Percentiles rank a stretch among this genome's conserved stretches.
phyloP scores from a whole-genome alignment of 2,888 invertebrate species.

The Mechanitis messenoides region DNA sequence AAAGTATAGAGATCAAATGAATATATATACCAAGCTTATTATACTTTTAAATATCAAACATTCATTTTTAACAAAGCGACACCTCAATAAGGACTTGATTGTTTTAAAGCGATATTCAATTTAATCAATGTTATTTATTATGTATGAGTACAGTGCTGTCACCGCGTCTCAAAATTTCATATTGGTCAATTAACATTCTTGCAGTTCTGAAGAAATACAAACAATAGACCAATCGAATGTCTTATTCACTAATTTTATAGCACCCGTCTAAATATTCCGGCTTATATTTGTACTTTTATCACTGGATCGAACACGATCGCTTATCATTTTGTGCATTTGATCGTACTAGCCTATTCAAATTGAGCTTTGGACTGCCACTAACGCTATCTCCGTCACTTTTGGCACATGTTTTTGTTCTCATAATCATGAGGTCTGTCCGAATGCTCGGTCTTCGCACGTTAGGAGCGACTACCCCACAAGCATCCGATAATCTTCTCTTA shows the following conservation, averaged over 20 bases:
- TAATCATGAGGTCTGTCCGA: slow-evolving; percentile 90
- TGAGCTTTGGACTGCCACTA: slow-evolving; percentile 72
- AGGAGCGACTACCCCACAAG: slow-evolving; percentile 92
- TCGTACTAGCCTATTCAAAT: slow-evolving; percentile 67
- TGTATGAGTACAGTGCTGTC: not conserved
- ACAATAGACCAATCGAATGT: not conserved
- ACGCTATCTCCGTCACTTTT: slow-evolving; percentile 81
- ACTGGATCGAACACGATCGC: slow-evolving; percentile 69
- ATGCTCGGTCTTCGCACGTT: slow-evolving; percentile 92
- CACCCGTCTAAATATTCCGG: slow-evolving; percentile 18
- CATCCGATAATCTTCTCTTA: slow-evolving; percentile 88
- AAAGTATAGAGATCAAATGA: slow-evolving; percentile 7
- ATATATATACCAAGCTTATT: slow-evolving; percentile 13
- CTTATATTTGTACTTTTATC: slow-evolving; percentile 37
- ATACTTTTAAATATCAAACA: slow-evolving; percentile 17
- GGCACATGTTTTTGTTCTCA: slow-evolving; percentile 88
- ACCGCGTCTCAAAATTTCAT: not conserved
- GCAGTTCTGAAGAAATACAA: not conserved
- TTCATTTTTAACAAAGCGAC: slow-evolving; percentile 2
- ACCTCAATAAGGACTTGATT: not conserved
- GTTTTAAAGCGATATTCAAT: slow-evolving; percentile 1
- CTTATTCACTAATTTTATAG: slow-evolving; percentile 10
- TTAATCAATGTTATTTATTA: not conserved
- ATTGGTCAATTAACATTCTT: not conserved
- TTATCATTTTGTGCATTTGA: slow-evolving; percentile 65